A percentile compares a stretch with the other conserved stretches of the same genome.
These are phyloP conservation scores for Diploptera punctata DNA, from an alignment of 2,888 invertebrate genomes.

Conservation along the genomic window DNA sequence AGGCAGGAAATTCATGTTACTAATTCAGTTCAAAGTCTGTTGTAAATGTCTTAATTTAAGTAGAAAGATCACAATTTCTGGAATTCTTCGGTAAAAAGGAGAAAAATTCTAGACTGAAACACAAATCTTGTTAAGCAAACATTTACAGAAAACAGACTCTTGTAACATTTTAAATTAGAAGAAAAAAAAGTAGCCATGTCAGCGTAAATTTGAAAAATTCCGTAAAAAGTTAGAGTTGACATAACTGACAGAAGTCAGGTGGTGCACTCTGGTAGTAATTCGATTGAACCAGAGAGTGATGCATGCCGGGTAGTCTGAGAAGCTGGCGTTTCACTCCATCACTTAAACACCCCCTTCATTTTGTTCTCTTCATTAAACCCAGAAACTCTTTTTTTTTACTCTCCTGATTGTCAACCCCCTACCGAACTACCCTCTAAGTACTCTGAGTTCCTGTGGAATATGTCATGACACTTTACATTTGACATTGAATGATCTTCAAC, in stretches of 20 bases:
- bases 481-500: neutral
- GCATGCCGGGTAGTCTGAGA: neutral
- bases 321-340: neutral
- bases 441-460: neutral
- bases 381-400: neutral
- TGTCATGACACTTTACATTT: neutral
- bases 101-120: too few species aligned
- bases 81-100: too few species aligned
- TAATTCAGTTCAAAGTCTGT: too few species aligned
- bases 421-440: neutral
- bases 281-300: conserved; percentile 12
- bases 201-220: neutral
- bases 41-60: too few species aligned
- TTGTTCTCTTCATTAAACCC: conserved; percentile 9
- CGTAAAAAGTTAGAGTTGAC: neutral
- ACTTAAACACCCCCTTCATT: conserved; percentile 13
- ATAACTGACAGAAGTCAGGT: neutral
- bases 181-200: too few species aligned
- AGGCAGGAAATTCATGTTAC: too few species aligned
- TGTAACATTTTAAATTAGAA: too few species aligned
- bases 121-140: too few species aligned
- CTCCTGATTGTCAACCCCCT: neutral
- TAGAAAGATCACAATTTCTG: too few species aligned
- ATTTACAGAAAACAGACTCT: too few species aligned
- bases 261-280: neutral